These are phyloP conservation scores for Bombyx mori DNA, from an alignment of 1,140 invertebrate species.

Conservation along the genomic window ASM3026992v2 NC_085107.1:12369001-12369500, in stretches of 20 bases:
- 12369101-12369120: slow-evolving; percentile 23
- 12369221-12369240: slow-evolving; percentile 43
- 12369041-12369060: slow-evolving; percentile 35
- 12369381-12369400: slow-evolving; percentile 17
- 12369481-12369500: too few species aligned
- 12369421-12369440: background rate
- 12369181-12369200: slow-evolving; percentile 15
- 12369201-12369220: slow-evolving; percentile 25
- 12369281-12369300: slow-evolving; percentile 58
- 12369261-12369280: slow-evolving; percentile 56
- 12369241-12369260: slow-evolving; percentile 38
- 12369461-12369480: too few species aligned
- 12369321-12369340: slow-evolving; percentile 67
- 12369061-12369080: slow-evolving; percentile 22
- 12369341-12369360: slow-evolving; percentile 64
- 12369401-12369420: background rate
- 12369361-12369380: slow-evolving; percentile 29
- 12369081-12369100: slow-evolving; percentile 22
- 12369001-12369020: slow-evolving; percentile 54
- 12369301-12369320: slow-evolving; percentile 66
- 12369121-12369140: slow-evolving; percentile 7
- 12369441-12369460: background rate
- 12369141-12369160: slow-evolving; percentile 6
- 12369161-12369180: slow-evolving; percentile 9
- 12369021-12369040: slow-evolving; percentile 52